Evolutionary conservation across 2,888 invertebrate genomes (phyloP).

Genomic region (Conchocele bisecta): DNA sequence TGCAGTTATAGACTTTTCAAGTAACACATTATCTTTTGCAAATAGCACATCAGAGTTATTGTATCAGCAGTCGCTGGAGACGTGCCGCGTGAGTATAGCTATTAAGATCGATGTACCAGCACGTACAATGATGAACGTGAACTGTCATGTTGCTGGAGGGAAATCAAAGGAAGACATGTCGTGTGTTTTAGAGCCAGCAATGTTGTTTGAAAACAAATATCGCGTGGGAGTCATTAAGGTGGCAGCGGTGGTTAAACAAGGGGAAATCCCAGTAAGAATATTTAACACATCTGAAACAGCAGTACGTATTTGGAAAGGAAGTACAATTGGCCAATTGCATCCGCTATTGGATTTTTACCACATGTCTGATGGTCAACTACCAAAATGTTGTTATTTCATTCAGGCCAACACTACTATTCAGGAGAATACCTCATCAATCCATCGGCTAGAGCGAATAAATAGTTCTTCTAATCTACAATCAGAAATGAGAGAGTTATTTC

Average conservation of each 20-base stretch:
- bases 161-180: neutral
- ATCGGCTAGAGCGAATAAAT: neutral
- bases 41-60: neutral
- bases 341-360: too few species aligned
- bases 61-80: neutral
- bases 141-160: neutral
- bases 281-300: too few species aligned
- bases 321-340: too few species aligned
- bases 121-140: neutral
- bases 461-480: too few species aligned
- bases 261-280: neutral
- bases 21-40: too few species aligned
- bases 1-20: too few species aligned
- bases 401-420: too few species aligned
- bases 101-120: neutral
- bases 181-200: neutral
- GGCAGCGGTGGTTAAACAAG: neutral
- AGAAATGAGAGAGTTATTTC: too few species aligned
- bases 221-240: neutral
- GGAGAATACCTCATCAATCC: too few species aligned
- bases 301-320: too few species aligned
- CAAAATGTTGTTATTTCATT: too few species aligned
- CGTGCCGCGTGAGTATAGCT: neutral
- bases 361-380: too few species aligned
- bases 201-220: neutral